Percentiles rank a stretch among this genome's conserved stretches.
phyloP scores from a whole-genome alignment of 2,888 invertebrate species.

The Entomobrya multifasciata region DNA sequence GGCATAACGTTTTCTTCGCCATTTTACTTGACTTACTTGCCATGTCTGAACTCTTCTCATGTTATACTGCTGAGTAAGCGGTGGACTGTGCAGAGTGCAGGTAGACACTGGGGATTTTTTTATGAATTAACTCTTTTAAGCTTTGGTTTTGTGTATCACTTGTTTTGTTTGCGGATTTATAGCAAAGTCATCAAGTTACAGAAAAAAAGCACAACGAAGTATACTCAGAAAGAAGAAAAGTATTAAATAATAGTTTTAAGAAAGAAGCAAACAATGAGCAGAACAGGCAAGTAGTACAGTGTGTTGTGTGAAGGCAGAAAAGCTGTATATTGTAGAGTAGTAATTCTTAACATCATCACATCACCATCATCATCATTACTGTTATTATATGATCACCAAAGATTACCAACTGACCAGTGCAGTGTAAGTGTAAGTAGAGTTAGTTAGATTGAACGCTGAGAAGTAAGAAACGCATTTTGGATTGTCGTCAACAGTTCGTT shows the following conservation, averaged over 20 bases:
- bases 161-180: constrained; percentile 31
- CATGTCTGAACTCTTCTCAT: constrained; percentile 11
- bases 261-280: constrained; percentile 1
- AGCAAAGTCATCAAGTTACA: constrained; percentile 47
- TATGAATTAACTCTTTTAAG: constrained; percentile 43
- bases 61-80: not conserved
- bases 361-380: not conserved
- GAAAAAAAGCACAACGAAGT: not conserved
- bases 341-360: not conserved
- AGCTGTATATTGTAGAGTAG: not conserved
- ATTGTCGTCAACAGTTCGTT: not conserved
- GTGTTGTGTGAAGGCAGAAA: not conserved
- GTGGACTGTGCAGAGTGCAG: not conserved
- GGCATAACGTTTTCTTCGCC: constrained; percentile 34
- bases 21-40: constrained; percentile 8
- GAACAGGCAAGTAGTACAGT: not conserved
- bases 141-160: constrained; percentile 9
- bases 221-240: not conserved
- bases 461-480: no score
- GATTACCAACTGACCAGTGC: constrained; percentile 23
- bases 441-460: no score
- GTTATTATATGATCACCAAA: constrained; percentile 21
- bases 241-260: not conserved
- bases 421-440: no score
- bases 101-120: constrained; percentile 9